phyloP scores from a whole-genome alignment of 2,113 vertebrate genomes.

The Microcebus ravelobensis region DNA sequence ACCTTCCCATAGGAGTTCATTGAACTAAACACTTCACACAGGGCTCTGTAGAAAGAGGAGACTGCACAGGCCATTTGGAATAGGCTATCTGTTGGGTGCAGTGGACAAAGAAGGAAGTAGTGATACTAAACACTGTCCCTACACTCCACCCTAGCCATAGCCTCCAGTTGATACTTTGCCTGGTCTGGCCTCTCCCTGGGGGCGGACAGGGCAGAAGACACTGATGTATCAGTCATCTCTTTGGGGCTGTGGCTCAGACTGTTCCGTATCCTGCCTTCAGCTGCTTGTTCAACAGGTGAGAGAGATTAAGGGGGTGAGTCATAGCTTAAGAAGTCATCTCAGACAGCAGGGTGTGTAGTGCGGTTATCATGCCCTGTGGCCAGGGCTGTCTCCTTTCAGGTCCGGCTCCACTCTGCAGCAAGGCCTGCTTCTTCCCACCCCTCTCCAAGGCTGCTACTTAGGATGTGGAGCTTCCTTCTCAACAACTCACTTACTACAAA shows the following conservation, averaged over 20 bases:
- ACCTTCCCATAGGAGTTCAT: not conserved
- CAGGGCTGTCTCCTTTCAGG: not conserved
- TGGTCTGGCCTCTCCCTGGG: not conserved
- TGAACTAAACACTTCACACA: not conserved
- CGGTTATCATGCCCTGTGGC: not conserved
- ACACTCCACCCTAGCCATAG: not conserved
- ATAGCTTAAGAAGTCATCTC: not conserved
- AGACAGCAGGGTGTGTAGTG: not conserved
- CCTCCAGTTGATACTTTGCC: not conserved
- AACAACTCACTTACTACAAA: not conserved
- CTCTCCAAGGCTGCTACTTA: not conserved
- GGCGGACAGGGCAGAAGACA: not conserved
- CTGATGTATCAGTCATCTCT: not conserved
- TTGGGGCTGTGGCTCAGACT: not conserved
- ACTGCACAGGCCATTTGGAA: not conserved
- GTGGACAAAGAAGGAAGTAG: not conserved
- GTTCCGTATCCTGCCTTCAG: not conserved
- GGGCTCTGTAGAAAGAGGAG: not conserved
- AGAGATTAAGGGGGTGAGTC: not conserved
- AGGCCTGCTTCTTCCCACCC: not conserved
- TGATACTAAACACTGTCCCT: not conserved
- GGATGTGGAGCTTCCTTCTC: not conserved
- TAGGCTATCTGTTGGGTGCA: not conserved
- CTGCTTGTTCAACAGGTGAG: not conserved
- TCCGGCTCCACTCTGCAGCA: not conserved